Conservation (phyloP, 2,888 invertebrate genomes). For the Caenorhabditis plicata region DNA sequence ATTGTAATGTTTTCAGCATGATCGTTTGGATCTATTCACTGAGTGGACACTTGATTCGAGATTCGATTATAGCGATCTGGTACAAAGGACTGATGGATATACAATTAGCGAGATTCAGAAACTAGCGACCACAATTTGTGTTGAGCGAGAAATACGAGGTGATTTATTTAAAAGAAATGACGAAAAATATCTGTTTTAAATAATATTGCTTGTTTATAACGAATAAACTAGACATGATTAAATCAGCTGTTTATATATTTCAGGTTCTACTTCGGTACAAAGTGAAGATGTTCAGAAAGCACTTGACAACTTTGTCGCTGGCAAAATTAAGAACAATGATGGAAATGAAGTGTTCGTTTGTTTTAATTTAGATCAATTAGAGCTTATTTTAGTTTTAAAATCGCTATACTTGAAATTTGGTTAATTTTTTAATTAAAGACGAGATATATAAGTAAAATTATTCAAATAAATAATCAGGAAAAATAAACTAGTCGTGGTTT, state of each 20-base stretch:
- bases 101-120: conserved; percentile 25
- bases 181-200: background rate
- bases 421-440: too few species aligned
- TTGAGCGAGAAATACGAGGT: conserved; percentile 31
- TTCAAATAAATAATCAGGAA: too few species aligned
- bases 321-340: conserved; percentile 24
- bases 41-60: background rate
- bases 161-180: background rate
- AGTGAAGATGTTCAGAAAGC: conserved; percentile 20
- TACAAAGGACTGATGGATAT: conserved; percentile 28
- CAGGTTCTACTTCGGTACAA: conserved; percentile 13
- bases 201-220: too few species aligned
- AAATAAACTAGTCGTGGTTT: too few species aligned
- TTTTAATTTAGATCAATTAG: too few species aligned
- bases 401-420: too few species aligned
- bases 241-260: conserved; percentile 1
- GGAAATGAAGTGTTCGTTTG: conserved; percentile 19
- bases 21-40: conserved; percentile 18
- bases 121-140: conserved; percentile 22
- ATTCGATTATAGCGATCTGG: conserved; percentile 8
- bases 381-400: too few species aligned
- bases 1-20: conserved; percentile 12
- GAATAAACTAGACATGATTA: background rate
- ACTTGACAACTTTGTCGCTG: conserved; percentile 20
- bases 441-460: too few species aligned